A percentile compares a stretch with the other conserved stretches of the same genome.
Evolutionary conservation across 2,888 invertebrate species (phyloP).

Genomic region (Folsomia candida): DNA sequence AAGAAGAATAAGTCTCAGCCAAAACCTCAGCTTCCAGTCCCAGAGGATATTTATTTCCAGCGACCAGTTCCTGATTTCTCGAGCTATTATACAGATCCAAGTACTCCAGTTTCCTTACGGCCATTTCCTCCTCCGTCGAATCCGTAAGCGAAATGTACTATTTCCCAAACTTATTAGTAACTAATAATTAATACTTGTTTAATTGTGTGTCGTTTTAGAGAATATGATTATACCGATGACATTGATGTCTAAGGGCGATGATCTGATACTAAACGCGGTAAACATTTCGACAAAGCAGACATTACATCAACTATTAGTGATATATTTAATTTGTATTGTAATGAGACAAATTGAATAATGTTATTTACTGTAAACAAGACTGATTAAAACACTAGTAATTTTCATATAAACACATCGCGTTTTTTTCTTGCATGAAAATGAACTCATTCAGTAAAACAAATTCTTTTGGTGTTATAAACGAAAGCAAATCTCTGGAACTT

Average conservation of each 20-base stretch:
- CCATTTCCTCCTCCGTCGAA: conserved; percentile 34
- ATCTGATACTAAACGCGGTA: no score
- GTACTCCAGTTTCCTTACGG: conserved; percentile 12
- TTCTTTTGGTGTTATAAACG: conserved; percentile 25
- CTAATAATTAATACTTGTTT: neutral
- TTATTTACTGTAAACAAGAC: neutral
- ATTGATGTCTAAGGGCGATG: neutral
- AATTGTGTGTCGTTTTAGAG: neutral
- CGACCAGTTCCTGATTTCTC: conserved; percentile 28
- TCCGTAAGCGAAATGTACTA: neutral
- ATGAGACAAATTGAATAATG: neutral
- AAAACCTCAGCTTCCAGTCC: conserved; percentile 14
- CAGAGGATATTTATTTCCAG: conserved; percentile 33
- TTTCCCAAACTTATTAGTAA: neutral
- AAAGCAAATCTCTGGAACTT: conserved; percentile 45
- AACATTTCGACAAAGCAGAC: no score
- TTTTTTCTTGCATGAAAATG: neutral
- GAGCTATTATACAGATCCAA: neutral
- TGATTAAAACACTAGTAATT: no score
- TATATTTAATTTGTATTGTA: no score
- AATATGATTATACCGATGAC: neutral
- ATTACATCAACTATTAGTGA: no score
- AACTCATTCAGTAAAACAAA: neutral
- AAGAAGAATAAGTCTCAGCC: conserved; percentile 29
- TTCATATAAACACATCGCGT: neutral